Percentiles rank a stretch among this genome's conserved stretches.
Evolutionary conservation across 2,113 vertebrate genomes (phyloP).

Genomic region (Cervus canadensis): DNA sequence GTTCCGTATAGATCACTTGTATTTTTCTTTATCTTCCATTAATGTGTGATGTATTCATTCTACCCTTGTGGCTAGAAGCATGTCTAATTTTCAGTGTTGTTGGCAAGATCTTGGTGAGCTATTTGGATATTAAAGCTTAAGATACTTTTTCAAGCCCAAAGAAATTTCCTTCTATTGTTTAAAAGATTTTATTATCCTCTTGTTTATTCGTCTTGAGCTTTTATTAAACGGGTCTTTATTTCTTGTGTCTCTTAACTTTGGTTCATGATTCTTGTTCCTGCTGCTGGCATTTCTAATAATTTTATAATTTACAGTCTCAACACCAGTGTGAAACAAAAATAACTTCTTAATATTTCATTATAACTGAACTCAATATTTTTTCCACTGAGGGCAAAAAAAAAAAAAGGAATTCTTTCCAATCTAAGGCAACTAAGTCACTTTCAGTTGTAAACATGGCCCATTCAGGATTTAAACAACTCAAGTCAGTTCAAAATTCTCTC

Average conservation of each 20-base stretch:
- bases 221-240: not conserved
- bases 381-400: not conserved
- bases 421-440: not conserved
- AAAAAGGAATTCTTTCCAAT: not conserved
- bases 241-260: not conserved
- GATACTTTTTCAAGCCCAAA: not conserved
- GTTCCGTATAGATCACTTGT: not conserved
- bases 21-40: not conserved
- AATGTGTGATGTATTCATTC: not conserved
- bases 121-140: not conserved
- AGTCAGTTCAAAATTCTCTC: not conserved
- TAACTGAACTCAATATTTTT: not conserved
- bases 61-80: not conserved
- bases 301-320: not conserved
- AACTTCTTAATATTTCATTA: constrained; percentile 27
- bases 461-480: not conserved
- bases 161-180: not conserved
- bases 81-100: not conserved
- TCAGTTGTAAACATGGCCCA: not conserved
- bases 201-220: not conserved
- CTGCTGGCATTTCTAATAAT: not conserved
- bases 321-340: not conserved
- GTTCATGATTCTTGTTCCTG: not conserved
- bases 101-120: not conserved
- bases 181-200: not conserved